Evolutionary conservation across 2,888 invertebrate genomes (phyloP), one percentile per base, ranked within the genome.

Genomic region (Malacosoma neustria): DNA sequence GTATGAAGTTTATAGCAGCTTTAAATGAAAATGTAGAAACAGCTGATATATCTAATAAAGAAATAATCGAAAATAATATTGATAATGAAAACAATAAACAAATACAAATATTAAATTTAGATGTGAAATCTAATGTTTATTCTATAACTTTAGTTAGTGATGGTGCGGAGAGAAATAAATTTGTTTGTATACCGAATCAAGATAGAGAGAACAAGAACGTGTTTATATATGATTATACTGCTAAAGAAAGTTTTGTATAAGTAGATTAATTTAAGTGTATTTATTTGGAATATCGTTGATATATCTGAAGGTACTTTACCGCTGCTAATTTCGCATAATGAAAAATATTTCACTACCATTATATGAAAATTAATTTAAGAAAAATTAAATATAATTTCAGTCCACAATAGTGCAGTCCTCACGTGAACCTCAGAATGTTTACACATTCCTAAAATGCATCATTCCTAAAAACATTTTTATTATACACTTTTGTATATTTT

Each of bases 181-280:
- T 81, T 54, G 77, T 84, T 32, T 85, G 81, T 54, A 74, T 82
- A 46, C 84, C 84, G 43, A 60, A 67, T 46, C 70, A 73, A 46
- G 64, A 67, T 40, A 72, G 56, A 54, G 82, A 82, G 40, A 76
- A 55, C 46, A 67, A 70, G 62, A 82, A 80, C 72, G 80, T 82
- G 74, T 79, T 81, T 77, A 82, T 85, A 80, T 84, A 82, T 72
- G 81, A 85, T 61, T 81, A 77, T 67, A 80, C 64, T 53, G 72
- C 73, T 65, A 85, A 85, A 51, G 85, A 85, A 44, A 85, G 85
- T 74, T 85, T 85, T 57, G 85, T 85, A 47, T 85, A 48, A 57
- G 5, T 6, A 13, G n/a, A n/a, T n/a, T n/a, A n/a, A n/a, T n/a
- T n/a, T n/a, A n/a, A n/a, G n/a, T n/a, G n/a, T n/a, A n/a, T n/a